Conservation (phyloP, 2,113 vertebrate genomes). For the Puffinus mauretanicus region DNA sequence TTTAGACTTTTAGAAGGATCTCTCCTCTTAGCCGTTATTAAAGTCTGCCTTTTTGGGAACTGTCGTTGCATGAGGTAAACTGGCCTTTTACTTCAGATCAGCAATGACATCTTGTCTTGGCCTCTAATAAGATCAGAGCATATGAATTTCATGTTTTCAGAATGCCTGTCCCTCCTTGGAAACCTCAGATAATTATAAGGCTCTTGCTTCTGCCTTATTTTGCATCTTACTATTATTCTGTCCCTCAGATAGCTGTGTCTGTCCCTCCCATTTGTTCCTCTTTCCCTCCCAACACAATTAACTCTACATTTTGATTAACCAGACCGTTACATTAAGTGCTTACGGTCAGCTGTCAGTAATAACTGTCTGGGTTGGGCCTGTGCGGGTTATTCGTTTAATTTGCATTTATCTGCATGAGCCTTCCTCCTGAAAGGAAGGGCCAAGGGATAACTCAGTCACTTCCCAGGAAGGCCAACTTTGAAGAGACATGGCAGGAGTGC, state of each 20-base stretch:
- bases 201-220: slow-evolving; percentile 12
- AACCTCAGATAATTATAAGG: slow-evolving; percentile 22
- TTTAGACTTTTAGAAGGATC: not conserved
- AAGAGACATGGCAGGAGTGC: not conserved
- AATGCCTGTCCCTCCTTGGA: slow-evolving; percentile 30
- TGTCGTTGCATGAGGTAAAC: slow-evolving; percentile 14
- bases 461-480: not conserved
- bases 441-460: not conserved
- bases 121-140: slow-evolving; percentile 26
- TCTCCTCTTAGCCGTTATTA: not conserved
- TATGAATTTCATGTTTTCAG: slow-evolving; percentile 24
- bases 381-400: slow-evolving; percentile 3
- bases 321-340: not conserved
- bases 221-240: slow-evolving; percentile 15
- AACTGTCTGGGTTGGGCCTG: not conserved
- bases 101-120: slow-evolving; percentile 18
- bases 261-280: not conserved
- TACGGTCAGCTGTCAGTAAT: not conserved
- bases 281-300: slow-evolving; percentile 19
- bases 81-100: slow-evolving; percentile 44
- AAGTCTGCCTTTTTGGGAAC: not conserved
- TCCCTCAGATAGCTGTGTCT: not conserved
- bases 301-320: slow-evolving; percentile 20
- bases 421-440: not conserved
- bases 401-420: not conserved